These are phyloP conservation scores for Cichladusa arquata DNA, from an alignment of 2,113 vertebrate species.

Conservation along the genomic window DNA sequence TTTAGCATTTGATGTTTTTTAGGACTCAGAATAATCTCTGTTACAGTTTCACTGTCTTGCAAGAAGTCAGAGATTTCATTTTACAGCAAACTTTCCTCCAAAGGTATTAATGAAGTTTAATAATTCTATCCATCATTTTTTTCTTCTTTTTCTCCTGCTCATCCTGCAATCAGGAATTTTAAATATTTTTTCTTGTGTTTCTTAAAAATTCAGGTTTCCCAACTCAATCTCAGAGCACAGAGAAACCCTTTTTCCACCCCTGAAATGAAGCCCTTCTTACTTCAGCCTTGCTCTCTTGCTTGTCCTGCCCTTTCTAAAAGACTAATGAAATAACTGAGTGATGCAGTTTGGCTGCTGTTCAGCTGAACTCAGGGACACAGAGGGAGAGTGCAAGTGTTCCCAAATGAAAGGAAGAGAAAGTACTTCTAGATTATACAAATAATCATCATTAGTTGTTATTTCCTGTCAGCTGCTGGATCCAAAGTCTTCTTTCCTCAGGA, in stretches of 20 bases:
- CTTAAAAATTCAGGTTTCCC: background rate
- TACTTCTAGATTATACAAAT: constrained; percentile 12
- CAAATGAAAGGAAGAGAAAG: constrained; percentile 35
- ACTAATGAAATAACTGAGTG: constrained; percentile 28
- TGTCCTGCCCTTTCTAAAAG: constrained; percentile 12
- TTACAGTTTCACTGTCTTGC: background rate
- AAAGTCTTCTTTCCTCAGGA: background rate
- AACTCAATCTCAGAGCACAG: background rate
- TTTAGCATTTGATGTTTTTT: background rate
- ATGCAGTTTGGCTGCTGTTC: constrained; percentile 28
- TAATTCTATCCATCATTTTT: background rate
- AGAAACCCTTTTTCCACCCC: background rate
- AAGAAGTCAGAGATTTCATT: background rate
- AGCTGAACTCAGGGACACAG: background rate
- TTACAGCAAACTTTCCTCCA: background rate
- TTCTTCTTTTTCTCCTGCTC: background rate
- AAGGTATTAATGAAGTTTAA: background rate
- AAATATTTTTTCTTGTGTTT: background rate
- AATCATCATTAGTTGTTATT: background rate
- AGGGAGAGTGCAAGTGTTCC: background rate
- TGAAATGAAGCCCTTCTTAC: background rate
- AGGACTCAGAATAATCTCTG: background rate
- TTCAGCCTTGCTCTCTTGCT: background rate
- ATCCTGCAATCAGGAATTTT: background rate
- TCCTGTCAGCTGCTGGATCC: background rate